Conservation (phyloP, 2,888 invertebrate species). For the Drosophila pseudotakahashii region DNA sequence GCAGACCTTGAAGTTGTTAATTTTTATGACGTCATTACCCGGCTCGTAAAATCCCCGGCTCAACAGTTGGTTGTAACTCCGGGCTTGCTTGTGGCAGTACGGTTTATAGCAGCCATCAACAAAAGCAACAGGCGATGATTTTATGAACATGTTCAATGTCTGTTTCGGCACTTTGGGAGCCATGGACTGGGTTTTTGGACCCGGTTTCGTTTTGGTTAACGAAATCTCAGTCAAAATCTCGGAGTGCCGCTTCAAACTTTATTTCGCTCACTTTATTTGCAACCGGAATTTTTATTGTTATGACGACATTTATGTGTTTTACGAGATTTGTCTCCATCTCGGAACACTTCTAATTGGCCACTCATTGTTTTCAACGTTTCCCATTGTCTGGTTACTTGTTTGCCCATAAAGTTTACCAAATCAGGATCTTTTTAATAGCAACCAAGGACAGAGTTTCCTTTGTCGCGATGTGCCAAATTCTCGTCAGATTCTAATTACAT, state of each 20-base stretch:
- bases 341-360: constrained; percentile 45
- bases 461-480: too few relatives aligned
- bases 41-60: constrained; percentile 82
- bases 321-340: constrained; percentile 57
- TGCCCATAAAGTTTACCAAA: constrained; percentile 13
- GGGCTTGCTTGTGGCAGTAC: constrained; percentile 18
- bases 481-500: too few relatives aligned
- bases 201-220: constrained; percentile 17
- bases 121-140: constrained; percentile 70
- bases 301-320: constrained; percentile 75
- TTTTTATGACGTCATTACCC: constrained; percentile 84
- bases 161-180: constrained; percentile 17
- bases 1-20: constrained; percentile 80
- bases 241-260: constrained; percentile 55
- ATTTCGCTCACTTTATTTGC: constrained; percentile 74
- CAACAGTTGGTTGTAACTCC: constrained; percentile 81
- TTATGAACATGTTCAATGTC: constrained; percentile 70
- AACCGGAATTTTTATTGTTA: constrained; percentile 80
- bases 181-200: constrained; percentile 2
- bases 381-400: constrained; percentile 33
- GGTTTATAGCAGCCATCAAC: constrained; percentile 33
- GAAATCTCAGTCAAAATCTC: constrained; percentile 56
- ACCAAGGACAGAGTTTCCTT: not conserved
- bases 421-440: not conserved
- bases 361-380: constrained; percentile 59